Conservation (phyloP, 1,140 invertebrate species). For the Chrysomallon squamiferum region DNA sequence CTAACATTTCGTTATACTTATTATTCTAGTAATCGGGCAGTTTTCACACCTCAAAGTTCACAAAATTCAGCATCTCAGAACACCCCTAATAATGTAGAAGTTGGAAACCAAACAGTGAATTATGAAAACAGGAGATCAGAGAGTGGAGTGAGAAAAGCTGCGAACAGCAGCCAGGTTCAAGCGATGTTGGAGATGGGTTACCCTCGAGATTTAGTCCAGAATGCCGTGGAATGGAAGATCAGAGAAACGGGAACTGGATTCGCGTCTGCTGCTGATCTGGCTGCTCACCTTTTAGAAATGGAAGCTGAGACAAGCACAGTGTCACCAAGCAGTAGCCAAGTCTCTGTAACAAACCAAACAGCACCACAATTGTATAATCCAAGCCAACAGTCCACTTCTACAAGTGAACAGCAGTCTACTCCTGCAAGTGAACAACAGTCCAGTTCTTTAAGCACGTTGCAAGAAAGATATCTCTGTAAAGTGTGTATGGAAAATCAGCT, state of each 20-base stretch:
- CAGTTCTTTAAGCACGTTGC: not conserved
- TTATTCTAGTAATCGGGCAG: too few species aligned
- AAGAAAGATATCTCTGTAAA: not conserved
- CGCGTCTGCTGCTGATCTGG: not conserved
- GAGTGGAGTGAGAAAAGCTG: not conserved
- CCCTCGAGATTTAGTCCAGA: not conserved
- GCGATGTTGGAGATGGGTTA: not conserved
- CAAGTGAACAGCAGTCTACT: not conserved
- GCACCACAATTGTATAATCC: not conserved
- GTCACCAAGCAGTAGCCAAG: not conserved
- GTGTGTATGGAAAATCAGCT: slow-evolving; percentile 1
- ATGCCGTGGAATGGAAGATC: not conserved
- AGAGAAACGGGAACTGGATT: not conserved
- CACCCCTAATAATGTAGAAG: too few species aligned
- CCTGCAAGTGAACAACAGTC: not conserved
- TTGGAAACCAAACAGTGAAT: too few species aligned
- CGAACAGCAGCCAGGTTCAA: not conserved
- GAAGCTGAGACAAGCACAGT: not conserved
- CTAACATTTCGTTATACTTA: too few species aligned
- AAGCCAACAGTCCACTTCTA: not conserved
- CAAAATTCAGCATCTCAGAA: too few species aligned
- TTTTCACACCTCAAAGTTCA: too few species aligned
- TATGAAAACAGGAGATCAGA: too few species aligned
- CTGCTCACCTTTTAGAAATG: not conserved
- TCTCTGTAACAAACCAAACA: not conserved